Conservation (phyloP, 92 coral and sea anemone species). For the Zoanthus solanderi region DNA sequence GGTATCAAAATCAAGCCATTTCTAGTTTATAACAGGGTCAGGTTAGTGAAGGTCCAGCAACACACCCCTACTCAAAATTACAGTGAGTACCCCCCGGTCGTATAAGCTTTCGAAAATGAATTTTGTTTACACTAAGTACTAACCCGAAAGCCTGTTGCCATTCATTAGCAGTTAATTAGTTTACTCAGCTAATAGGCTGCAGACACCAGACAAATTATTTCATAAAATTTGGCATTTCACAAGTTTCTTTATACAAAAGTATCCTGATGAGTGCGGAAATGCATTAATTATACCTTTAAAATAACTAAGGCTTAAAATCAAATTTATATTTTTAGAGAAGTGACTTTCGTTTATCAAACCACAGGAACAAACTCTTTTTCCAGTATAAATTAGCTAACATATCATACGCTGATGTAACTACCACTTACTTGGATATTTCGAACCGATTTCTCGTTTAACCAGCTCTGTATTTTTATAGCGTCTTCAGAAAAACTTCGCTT, state of each 20-base stretch:
- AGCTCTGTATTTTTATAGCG: slow-evolving; percentile 84
- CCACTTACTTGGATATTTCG: slow-evolving; percentile 86
- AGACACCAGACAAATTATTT: background rate
- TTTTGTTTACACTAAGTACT: background rate
- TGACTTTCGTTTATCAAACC: background rate
- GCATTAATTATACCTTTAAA: background rate
- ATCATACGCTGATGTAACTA: background rate
- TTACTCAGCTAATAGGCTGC: background rate
- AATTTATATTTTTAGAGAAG: no score
- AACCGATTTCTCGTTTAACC: slow-evolving; percentile 92
- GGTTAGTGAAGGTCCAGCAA: no score
- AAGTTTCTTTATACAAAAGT: background rate
- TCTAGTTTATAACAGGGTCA: no score
- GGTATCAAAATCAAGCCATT: no score
- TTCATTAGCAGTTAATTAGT: background rate
- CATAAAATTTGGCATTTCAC: background rate
- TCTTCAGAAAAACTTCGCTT: slow-evolving; percentile 62
- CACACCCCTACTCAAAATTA: no score
- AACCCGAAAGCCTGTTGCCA: background rate
- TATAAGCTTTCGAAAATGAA: background rate
- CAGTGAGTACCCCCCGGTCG: no score
- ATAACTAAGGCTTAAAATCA: background rate
- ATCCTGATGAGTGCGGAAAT: background rate
- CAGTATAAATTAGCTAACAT: no score
- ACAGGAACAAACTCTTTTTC: background rate